phyloP scores from a whole-genome alignment of 2,113 vertebrate species.

The Corythoichthys haematopterus region DNA sequence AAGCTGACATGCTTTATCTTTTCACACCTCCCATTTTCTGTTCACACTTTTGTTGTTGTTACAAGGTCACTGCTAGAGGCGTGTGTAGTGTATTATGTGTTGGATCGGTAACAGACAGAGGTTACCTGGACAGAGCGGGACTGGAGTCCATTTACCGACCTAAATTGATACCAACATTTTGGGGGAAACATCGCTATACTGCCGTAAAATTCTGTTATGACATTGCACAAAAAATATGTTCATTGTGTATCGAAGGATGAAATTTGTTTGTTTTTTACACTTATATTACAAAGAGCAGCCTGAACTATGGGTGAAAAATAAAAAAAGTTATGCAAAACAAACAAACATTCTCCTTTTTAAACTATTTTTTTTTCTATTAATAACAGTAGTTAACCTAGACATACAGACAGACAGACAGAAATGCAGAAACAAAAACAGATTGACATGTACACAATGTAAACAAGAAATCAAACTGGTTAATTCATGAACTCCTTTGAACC shows the following conservation, averaged over 20 bases:
- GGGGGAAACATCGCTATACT: background rate
- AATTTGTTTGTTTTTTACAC: background rate
- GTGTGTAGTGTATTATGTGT: constrained; percentile 8
- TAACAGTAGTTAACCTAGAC: too few species aligned
- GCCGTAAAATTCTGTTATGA: background rate
- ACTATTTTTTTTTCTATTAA: too few species aligned
- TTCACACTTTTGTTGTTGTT: constrained; percentile 40
- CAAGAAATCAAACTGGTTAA: too few species aligned
- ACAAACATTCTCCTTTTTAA: too few species aligned
- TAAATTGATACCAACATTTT: background rate
- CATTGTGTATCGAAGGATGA: background rate
- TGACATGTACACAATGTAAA: too few species aligned
- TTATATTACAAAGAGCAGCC: background rate
- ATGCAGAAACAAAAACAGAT: too few species aligned
- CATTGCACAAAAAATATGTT: background rate
- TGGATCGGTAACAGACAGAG: constrained; percentile 12
- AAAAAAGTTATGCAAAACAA: background rate
- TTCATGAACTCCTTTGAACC: too few species aligned
- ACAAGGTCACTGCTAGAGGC: constrained; percentile 37
- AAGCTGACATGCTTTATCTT: constrained; percentile 35
- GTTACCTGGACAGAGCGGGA: constrained; percentile 14
- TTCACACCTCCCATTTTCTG: constrained; percentile 46
- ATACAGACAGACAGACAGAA: too few species aligned
- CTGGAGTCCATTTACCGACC: background rate
- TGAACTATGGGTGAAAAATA: too few species aligned